A percentile compares a stretch with the other conserved stretches of the same genome.
Evolutionary conservation across 2,113 vertebrate genomes (phyloP).

Genomic region (Hiodon alosoides): DNA sequence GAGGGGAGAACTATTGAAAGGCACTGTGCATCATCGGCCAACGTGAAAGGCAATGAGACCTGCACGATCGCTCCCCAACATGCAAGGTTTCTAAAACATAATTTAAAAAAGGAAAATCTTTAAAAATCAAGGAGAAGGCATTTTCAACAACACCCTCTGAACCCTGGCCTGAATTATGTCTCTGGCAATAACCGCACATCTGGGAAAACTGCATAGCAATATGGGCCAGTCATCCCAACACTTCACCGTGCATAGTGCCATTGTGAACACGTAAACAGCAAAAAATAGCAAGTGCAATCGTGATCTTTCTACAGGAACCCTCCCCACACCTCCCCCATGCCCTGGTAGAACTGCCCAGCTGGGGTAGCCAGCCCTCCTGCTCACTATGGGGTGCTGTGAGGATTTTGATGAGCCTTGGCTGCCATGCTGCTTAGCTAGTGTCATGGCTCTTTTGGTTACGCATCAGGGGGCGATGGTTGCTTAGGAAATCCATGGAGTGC

Average conservation of each 20-base stretch:
- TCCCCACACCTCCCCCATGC: conserved; percentile 51
- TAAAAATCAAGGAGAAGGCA: conserved; percentile 53
- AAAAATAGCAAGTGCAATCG: conserved; percentile 97
- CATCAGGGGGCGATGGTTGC: conserved; percentile 95
- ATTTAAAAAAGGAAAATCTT: conserved; percentile 54
- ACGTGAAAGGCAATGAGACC: conserved; percentile 81
- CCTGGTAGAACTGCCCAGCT: conserved; percentile 69
- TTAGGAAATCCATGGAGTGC: conserved; percentile 90
- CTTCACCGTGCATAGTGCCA: conserved; percentile 93
- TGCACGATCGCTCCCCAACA: conserved; percentile 76
- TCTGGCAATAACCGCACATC: conserved; percentile 69
- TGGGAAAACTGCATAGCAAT: conserved; percentile 69
- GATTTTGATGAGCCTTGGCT: conserved; percentile 32
- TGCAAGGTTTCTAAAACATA: conserved; percentile 86
- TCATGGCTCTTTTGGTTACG: conserved; percentile 96
- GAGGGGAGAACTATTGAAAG: conserved; percentile 86
- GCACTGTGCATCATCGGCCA: conserved; percentile 97
- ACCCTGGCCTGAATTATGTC: conserved; percentile 70
- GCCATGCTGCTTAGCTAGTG: conserved; percentile 70
- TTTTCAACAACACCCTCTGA: conserved; percentile 65
- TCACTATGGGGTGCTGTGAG: conserved; percentile 35
- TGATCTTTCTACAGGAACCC: conserved; percentile 76
- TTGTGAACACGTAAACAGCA: conserved; percentile 81
- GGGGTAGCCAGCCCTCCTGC: conserved; percentile 56
- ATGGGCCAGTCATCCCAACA: conserved; percentile 58